phyloP scores from a whole-genome alignment of 1,140 invertebrate genomes.

The Papilio polytes region DNA sequence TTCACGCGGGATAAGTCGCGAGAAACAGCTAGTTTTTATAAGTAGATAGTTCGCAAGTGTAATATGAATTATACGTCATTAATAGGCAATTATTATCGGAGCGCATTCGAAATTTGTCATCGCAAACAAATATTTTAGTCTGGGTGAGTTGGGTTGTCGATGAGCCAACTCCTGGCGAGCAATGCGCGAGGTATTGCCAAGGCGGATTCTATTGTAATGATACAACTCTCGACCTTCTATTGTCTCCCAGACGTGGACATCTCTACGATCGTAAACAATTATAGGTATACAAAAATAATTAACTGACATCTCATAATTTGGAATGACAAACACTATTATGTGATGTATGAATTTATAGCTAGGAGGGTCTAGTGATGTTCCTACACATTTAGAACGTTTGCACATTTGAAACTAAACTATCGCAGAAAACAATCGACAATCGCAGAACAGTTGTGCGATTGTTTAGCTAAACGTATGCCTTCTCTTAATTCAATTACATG shows the following conservation, averaged over 20 bases:
- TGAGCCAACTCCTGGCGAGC: conserved; percentile 65
- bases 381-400: too few relatives aligned
- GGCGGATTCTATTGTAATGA: conserved; percentile 70
- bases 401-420: too few relatives aligned
- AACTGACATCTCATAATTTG: conserved; percentile 32
- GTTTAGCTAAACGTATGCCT: too few relatives aligned
- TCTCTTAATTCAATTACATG: background rate
- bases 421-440: too few relatives aligned
- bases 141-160: conserved; percentile 56
- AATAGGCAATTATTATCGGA: conserved; percentile 42
- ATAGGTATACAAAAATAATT: conserved; percentile 33
- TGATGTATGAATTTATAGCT: conserved; percentile 6
- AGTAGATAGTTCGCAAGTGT: background rate
- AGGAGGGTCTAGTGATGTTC: too few relatives aligned
- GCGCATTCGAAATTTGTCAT: conserved; percentile 58
- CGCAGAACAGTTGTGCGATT: too few relatives aligned
- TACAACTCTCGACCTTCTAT: conserved; percentile 71
- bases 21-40: background rate
- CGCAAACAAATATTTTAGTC: conserved; percentile 57
- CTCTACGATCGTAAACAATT: conserved; percentile 44
- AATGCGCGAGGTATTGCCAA: conserved; percentile 65
- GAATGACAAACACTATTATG: conserved; percentile 36
- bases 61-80: conserved; percentile 10
- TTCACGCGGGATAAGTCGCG: too few relatives aligned
- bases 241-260: conserved; percentile 62